Percentiles rank a stretch among this genome's conserved stretches.
phyloP scores from a whole-genome alignment of 2,113 vertebrate genomes.

The Pipra filicauda region DNA sequence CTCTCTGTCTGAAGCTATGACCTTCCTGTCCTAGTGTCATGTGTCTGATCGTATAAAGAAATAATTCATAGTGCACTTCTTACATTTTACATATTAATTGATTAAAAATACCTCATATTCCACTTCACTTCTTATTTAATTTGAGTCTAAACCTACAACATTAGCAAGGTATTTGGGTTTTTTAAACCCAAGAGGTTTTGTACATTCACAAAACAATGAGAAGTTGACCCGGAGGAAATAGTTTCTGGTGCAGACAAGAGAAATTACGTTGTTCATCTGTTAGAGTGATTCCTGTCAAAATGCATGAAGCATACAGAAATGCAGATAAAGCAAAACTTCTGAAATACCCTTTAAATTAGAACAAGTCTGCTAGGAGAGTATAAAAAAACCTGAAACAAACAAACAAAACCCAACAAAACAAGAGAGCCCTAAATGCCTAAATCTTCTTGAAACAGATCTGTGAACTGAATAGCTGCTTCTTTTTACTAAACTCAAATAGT shows the following conservation, averaged over 20 bases:
- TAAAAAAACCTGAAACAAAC: not conserved
- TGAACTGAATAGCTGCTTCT: not conserved
- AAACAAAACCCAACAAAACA: not conserved
- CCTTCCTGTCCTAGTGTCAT: conserved; percentile 35
- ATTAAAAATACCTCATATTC: not conserved
- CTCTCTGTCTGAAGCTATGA: conserved; percentile 43
- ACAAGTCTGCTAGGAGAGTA: not conserved
- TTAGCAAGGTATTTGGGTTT: not conserved
- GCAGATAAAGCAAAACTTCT: not conserved
- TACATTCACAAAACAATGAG: not conserved
- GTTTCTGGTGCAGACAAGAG: not conserved
- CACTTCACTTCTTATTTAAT: not conserved
- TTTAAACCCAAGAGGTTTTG: not conserved
- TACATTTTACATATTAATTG: not conserved
- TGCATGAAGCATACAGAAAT: not conserved
- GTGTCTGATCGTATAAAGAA: conserved; percentile 14
- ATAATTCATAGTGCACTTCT: not conserved
- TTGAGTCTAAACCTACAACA: not conserved
- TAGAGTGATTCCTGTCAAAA: not conserved
- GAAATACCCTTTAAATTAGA: not conserved
- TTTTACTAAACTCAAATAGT: not conserved
- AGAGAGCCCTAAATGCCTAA: not conserved
- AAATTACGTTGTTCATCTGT: not conserved
- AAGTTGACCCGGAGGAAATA: not conserved
- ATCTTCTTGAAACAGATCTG: not conserved